Base-by-base conservation (phyloP, 2,113 vertebrate genomes). In the Solea senegalensis region DNA sequence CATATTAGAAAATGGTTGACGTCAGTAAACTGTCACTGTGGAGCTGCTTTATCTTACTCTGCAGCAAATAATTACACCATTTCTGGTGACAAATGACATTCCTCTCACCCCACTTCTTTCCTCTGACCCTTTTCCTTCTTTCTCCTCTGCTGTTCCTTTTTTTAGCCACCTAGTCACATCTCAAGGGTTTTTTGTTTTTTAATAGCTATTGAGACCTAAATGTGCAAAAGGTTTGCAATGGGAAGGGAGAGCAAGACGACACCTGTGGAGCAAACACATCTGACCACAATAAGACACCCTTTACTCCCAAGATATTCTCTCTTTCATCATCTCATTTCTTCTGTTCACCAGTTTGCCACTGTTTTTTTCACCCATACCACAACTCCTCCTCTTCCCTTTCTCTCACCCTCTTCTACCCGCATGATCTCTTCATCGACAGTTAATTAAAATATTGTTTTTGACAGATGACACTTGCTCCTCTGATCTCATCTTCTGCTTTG, bases 381-480 rank as follows among this genome's bases (percentile, higher is more conserved):
- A 40, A 27, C 21, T 14, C 1, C 39, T 50, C 41, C 52, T 40
- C 12, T 27, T 12, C 13, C 4, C 0, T 5, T 45, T 28, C 12
- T 26, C 9, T 15, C 2, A n/a, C 14, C 45, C 8, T 3, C 10
- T 13, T 6, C 12, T 41, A 16, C 41, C 58, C n/a, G 34, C 12
- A 0, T 43, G n/a, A 34, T 34, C 48, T 62, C 51, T 72, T 72
- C 58, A 80, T 76, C 74, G 71, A 59, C 52, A 58, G 50, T 56
- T 55, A 64, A 81, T 70, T 57, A 66, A 46, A 74, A 21, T 1
- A 7, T 61, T 60, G 58, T 59, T 79, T 76, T 66, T 66, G 73
- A 79, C 70, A 21, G 1, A 69, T 54, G 81, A 80, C 76, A 82
- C 86, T 79, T 78, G 56, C 53, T 58, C 62, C 64, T n/a, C 6